Percentiles rank a stretch among this genome's conserved stretches.
Conservation (phyloP, 2,797 vertebrate genomes). For the Malacoraja senta region DNA sequence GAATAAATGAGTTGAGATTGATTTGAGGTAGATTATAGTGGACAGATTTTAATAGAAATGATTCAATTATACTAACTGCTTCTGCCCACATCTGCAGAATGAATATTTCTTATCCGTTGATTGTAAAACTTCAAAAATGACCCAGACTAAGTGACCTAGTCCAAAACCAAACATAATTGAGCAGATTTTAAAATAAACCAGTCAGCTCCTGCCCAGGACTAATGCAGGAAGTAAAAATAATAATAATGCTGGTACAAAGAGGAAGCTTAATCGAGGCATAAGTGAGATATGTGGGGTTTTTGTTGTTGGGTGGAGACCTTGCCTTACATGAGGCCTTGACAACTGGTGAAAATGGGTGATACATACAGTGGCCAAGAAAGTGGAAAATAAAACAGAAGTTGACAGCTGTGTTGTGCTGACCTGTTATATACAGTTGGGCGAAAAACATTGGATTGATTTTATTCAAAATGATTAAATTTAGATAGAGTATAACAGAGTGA, state of each 20-base stretch:
- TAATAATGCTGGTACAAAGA: too few species aligned
- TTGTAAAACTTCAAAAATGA: neutral
- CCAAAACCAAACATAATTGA: neutral
- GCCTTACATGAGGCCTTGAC: neutral
- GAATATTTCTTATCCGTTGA: neutral
- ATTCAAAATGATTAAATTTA: neutral
- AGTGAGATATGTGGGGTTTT: neutral
- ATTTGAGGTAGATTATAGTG: neutral
- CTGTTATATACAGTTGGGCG: neutral
- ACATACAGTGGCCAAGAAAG: neutral
- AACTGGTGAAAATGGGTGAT: neutral
- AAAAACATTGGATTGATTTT: neutral
- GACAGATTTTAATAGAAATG: neutral
- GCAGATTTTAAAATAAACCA: neutral
- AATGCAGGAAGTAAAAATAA: neutral
- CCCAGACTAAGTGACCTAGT: too few species aligned
- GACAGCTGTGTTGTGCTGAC: neutral
- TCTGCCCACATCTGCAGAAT: neutral
- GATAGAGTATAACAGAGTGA: constrained; percentile 10
- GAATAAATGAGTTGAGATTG: neutral
- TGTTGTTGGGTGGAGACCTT: neutral
- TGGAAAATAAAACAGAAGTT: neutral
- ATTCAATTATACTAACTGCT: neutral
- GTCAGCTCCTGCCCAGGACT: neutral
- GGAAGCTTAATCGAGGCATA: neutral